Percentiles rank a stretch among this genome's conserved stretches.
Conservation (phyloP, 1,140 invertebrate species). For the Drosophila quadrilineata region DNA sequence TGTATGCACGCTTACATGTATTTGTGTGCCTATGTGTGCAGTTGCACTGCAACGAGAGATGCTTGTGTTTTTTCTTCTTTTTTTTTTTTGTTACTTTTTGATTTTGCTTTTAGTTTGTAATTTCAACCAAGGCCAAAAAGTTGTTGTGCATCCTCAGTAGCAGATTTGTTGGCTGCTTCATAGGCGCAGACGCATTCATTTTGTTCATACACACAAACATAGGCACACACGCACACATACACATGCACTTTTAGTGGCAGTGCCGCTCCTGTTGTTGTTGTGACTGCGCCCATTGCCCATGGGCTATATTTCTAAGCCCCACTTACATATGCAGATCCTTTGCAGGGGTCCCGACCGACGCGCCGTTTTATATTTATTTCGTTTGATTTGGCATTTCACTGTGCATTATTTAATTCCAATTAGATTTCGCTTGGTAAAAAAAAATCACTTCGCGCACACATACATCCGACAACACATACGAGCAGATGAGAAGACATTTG, state of each 20-base stretch:
- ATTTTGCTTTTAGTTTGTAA: slow-evolving; percentile 26
- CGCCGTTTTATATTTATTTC: slow-evolving; percentile 35
- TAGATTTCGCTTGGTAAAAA: slow-evolving; percentile 59
- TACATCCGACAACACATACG: slow-evolving; percentile 34
- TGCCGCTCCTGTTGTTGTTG: slow-evolving; percentile 48
- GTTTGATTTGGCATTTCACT: slow-evolving; percentile 45
- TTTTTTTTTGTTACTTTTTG: no score
- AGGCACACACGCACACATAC: slow-evolving; percentile 37
- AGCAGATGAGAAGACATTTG: slow-evolving; percentile 52
- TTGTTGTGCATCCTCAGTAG: slow-evolving; percentile 27
- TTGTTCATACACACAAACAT: slow-evolving; percentile 41
- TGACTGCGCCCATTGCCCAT: slow-evolving; percentile 41
- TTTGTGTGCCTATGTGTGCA: slow-evolving; percentile 34
- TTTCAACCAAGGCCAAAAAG: slow-evolving; percentile 60
- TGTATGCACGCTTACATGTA: slow-evolving; percentile 5
- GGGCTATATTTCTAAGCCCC: slow-evolving; percentile 12
- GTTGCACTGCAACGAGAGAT: slow-evolving; percentile 31
- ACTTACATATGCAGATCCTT: slow-evolving; percentile 37
- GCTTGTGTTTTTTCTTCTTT: no score
- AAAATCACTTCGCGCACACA: slow-evolving; percentile 54
- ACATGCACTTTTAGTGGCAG: slow-evolving; percentile 36
- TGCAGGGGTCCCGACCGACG: slow-evolving; percentile 22
- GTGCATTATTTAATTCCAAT: slow-evolving; percentile 61
- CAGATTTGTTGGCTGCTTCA: slow-evolving; percentile 8
- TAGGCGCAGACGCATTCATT: slow-evolving; percentile 64